Evolutionary conservation across 1,140 invertebrate species (phyloP).

Genomic region (Zelostemma sp.): DNA sequence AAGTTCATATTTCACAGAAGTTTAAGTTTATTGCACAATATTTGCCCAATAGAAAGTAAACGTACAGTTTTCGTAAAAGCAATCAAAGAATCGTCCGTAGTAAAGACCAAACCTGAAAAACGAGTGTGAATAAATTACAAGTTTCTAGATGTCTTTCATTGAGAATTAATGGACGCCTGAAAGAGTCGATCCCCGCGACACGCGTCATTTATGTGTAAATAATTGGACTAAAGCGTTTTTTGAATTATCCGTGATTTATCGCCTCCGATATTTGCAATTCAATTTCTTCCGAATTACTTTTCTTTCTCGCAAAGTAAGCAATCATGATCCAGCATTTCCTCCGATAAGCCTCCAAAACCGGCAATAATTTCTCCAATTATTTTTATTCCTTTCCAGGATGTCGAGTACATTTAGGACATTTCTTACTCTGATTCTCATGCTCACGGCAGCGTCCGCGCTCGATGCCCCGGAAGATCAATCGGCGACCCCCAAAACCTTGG

Average conservation of each 20-base stretch:
- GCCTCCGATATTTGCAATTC: neutral
- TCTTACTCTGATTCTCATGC: conserved; percentile 45
- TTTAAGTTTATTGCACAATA: too few species aligned
- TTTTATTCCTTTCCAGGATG: conserved; percentile 57
- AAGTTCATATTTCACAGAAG: too few species aligned
- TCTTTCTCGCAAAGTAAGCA: conserved; percentile 3
- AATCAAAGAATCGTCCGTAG: neutral
- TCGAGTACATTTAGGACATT: conserved; percentile 46
- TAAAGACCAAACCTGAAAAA: neutral
- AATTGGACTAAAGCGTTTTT: conserved; percentile 24
- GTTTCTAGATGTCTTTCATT: conserved; percentile 5
- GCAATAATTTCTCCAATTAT: too few species aligned
- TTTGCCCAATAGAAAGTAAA: neutral
- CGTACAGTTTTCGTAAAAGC: neutral
- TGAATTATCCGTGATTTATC: neutral
- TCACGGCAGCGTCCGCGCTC: conserved; percentile 42
- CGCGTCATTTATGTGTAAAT: conserved; percentile 25
- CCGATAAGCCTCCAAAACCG: neutral
- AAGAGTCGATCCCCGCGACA: conserved; percentile 19
- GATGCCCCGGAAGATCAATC: conserved; percentile 39
- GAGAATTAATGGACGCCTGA: conserved; percentile 17
- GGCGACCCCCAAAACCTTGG: conserved; percentile 14
- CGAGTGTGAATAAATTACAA: conserved; percentile 1
- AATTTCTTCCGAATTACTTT: conserved; percentile 1
- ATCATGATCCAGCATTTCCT: conserved; percentile 1